phyloP scores from a whole-genome alignment of 2,113 vertebrate species.

The Rutilus rutilus region DNA sequence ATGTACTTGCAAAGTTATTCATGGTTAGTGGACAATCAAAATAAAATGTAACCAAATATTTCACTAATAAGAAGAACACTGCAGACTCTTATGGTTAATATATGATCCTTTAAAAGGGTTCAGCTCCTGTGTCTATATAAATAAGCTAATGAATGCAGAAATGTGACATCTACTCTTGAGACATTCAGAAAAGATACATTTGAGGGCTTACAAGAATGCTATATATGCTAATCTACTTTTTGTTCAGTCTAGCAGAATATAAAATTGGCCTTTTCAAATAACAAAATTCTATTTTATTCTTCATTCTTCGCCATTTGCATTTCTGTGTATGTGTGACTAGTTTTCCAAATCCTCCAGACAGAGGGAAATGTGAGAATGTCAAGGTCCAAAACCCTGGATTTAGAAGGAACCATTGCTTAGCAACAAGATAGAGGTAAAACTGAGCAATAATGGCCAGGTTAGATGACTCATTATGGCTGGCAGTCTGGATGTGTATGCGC shows the following conservation, averaged over 20 bases:
- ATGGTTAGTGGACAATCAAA: too few relatives aligned
- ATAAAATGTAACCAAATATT: not conserved
- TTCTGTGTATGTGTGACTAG: not conserved
- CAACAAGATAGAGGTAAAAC: slow-evolving; percentile 57
- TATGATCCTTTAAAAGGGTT: not conserved
- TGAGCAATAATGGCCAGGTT: slow-evolving; percentile 43
- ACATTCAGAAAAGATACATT: not conserved
- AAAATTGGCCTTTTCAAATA: not conserved
- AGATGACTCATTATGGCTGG: slow-evolving; percentile 43
- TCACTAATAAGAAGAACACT: not conserved
- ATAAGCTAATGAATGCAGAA: not conserved
- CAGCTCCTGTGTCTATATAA: not conserved
- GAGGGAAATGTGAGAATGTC: slow-evolving; percentile 31
- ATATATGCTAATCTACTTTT: not conserved
- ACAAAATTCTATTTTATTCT: not conserved
- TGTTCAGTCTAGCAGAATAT: slow-evolving; percentile 1
- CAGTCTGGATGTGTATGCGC: slow-evolving; percentile 16
- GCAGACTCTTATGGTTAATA: not conserved
- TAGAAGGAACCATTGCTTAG: slow-evolving; percentile 62
- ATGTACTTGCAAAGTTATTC: too few relatives aligned
- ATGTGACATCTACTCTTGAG: not conserved
- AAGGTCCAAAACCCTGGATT: slow-evolving; percentile 44
- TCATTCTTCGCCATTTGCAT: slow-evolving; percentile 8
- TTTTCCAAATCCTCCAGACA: slow-evolving; percentile 11
- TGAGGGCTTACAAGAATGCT: not conserved